phyloP scores from a whole-genome alignment of 2,797 vertebrate genomes.

The Coregonus sp. region DNA sequence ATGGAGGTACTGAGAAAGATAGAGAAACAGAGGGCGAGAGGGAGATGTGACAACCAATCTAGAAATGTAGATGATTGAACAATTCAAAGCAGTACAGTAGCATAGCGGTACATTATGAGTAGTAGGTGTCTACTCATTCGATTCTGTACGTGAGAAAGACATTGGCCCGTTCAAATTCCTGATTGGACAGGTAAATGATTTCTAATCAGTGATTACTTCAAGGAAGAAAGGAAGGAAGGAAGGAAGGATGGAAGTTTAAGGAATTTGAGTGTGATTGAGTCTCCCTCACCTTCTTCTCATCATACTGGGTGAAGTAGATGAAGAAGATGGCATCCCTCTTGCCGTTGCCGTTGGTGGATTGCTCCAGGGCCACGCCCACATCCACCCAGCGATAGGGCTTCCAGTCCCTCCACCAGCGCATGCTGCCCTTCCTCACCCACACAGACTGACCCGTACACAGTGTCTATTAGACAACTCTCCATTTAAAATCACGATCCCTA shows the following conservation, averaged over 20 bases:
- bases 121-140: too few species aligned
- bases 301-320: conserved; percentile 88
- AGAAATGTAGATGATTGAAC: too few species aligned
- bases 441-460: conserved; percentile 76
- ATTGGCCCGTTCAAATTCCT: too few species aligned
- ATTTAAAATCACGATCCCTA: too few species aligned
- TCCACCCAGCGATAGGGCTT: conserved; percentile 92
- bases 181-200: neutral
- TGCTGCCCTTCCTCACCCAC: conserved; percentile 87
- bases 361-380: conserved; percentile 88
- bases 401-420: conserved; percentile 97
- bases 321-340: conserved; percentile 91
- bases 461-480: too few species aligned
- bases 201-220: neutral
- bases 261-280: too few species aligned
- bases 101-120: too few species aligned
- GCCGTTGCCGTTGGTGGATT: conserved; percentile 83
- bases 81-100: too few species aligned
- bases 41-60: neutral
- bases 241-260: neutral
- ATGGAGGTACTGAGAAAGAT: conserved; percentile 82
- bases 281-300: conserved; percentile 90
- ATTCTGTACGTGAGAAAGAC: too few species aligned
- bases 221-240: conserved; percentile 7
- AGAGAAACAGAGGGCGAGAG: neutral